phyloP scores from a whole-genome alignment of 2,888 invertebrate genomes.

The Acleris cristana region DNA sequence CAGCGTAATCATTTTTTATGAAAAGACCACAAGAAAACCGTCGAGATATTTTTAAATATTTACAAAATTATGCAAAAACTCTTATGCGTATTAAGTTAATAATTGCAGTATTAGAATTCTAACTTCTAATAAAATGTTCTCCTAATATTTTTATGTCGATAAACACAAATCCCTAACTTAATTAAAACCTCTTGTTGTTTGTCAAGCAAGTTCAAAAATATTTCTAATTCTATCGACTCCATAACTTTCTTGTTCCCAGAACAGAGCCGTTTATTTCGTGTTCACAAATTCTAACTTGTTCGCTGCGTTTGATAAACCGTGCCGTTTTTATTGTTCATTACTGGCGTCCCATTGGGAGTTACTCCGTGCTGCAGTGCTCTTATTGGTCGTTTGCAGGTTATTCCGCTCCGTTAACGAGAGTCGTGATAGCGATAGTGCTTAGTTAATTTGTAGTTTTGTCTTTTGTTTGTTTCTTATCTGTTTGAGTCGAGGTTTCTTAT shows the following conservation, averaged over 20 bases:
- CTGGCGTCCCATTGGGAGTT: constrained; percentile 19
- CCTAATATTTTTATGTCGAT: too few species aligned
- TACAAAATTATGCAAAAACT: too few species aligned
- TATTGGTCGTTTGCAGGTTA: constrained; percentile 14
- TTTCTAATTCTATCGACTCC: constrained; percentile 1
- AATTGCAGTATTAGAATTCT: too few species aligned
- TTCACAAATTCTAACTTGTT: constrained; percentile 31
- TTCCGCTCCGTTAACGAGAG: constrained; percentile 9
- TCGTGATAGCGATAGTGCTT: constrained; percentile 11
- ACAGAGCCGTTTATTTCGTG: constrained; percentile 22
- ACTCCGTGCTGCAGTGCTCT: neutral
- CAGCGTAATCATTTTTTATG: too few species aligned
- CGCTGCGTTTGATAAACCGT: constrained; percentile 28
- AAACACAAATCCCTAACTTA: too few species aligned
- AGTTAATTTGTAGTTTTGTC: constrained; percentile 7
- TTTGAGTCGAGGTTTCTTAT: constrained; percentile 6
- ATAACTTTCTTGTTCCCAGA: neutral
- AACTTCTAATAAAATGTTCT: too few species aligned
- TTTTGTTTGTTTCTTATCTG: constrained; percentile 5
- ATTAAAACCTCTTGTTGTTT: too few species aligned
- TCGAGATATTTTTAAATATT: too few species aligned
- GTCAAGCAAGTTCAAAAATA: too few species aligned
- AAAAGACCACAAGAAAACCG: too few species aligned
- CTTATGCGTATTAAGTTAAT: too few species aligned
- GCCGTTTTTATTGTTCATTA: constrained; percentile 27